Percentiles rank a stretch among this genome's conserved stretches.
Evolutionary conservation across 1,140 invertebrate species (phyloP).

Genomic region (Macrobrachium nipponense): DNA sequence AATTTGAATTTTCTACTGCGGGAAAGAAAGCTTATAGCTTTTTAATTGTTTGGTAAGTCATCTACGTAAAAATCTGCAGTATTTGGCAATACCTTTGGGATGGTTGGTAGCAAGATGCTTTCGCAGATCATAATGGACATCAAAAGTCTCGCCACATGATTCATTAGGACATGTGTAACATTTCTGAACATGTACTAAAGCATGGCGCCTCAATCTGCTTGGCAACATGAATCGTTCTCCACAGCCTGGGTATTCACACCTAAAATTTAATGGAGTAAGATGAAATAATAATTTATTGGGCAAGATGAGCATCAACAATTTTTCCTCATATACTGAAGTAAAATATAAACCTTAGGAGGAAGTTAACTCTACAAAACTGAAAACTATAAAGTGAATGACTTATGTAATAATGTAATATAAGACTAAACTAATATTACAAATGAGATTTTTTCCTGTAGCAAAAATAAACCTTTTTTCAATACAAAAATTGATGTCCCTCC

Average conservation of each 20-base stretch:
- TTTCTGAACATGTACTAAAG: constrained; percentile 9
- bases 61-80: no score
- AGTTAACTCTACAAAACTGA: neutral
- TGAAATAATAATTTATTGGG: neutral
- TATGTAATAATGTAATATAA: no score
- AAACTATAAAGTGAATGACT: neutral
- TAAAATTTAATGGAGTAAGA: neutral
- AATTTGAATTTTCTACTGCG: no score
- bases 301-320: neutral
- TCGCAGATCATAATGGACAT: constrained; percentile 20
- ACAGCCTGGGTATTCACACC: constrained; percentile 43
- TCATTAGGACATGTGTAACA: constrained; percentile 33
- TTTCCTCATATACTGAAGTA: no score
- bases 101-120: constrained; percentile 13
- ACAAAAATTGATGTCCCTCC: no score
- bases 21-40: no score
- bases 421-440: no score
- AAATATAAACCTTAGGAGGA: no score
- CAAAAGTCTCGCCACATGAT: constrained; percentile 26
- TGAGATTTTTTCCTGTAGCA: no score
- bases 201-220: constrained; percentile 28
- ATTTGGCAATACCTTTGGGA: constrained; percentile 29
- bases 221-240: constrained; percentile 14
- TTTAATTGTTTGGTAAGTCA: no score
- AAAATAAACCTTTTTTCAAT: no score